Base-by-base conservation (phyloP, 2,113 vertebrate genomes). In the Carettochelys insculpta region DNA sequence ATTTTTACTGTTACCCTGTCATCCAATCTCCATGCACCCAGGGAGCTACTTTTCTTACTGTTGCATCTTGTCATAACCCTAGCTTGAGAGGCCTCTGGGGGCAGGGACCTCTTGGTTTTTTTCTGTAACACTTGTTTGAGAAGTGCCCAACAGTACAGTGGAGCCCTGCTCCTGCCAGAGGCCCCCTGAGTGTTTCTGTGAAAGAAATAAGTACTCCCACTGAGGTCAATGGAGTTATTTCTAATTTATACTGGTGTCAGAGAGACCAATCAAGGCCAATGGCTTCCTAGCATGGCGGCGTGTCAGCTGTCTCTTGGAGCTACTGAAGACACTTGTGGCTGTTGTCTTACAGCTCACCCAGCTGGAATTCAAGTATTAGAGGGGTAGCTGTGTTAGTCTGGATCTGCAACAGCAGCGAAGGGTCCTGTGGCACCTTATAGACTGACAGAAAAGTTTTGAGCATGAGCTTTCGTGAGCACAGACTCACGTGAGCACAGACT, bases 211-310 rank as follows among this genome's bases (percentile, higher is more conserved):
- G 87, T 19, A 58, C 6, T 8, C 22, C 14, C 5, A 4, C 38
- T 20, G 13, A 82, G 38, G 77, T 45, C 75, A n/a, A n/a, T n/a
- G n/a, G n/a, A n/a, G n/a, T n/a, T n/a, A n/a, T n/a, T n/a, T n/a
- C n/a, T n/a, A 3, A 0, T 17, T 80, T 20, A 0, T 20, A 14
- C 76, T 0, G 11, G 25, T n/a, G 7, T 29, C 1, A 0, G 38
- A 54, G 11, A 48, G 48, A 8, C 3, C 1, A 58, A 52, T 17
- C 68, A 0, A 25, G 1, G 0, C 7, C 2, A 29, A n/a, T 48
- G 43, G 68, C 68, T 73, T 78, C 58, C 38, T 5, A 78, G 19
- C 9, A 3, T 11, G 38, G 22, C 43, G 41, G 22, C 11, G 68
- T 13, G 43, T 43, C 68, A 24, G 68, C 38, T 73, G 38, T 27